These are phyloP conservation scores for Drosophila sucinea DNA, from an alignment of 1,140 invertebrate genomes.

Conservation along the genomic window DNA sequence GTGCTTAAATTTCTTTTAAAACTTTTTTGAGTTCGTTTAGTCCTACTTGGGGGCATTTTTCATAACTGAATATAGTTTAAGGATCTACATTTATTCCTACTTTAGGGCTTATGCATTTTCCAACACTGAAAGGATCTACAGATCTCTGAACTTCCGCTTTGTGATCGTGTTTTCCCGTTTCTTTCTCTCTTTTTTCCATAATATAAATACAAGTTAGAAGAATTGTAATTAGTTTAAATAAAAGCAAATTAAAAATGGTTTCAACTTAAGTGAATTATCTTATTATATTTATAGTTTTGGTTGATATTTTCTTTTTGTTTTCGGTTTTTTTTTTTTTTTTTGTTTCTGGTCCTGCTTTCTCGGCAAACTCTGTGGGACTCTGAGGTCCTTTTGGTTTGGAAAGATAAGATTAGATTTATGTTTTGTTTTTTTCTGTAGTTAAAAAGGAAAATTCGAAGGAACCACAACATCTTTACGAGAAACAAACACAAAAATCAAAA, in stretches of 20 bases:
- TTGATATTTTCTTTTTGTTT: slow-evolving; percentile 11
- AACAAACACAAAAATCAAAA: slow-evolving; percentile 52
- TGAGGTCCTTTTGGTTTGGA: slow-evolving; percentile 41
- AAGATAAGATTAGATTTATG: slow-evolving; percentile 57
- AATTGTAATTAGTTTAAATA: slow-evolving; percentile 11
- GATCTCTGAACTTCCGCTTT: background rate
- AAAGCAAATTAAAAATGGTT: slow-evolving; percentile 9
- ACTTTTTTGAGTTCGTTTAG: no score
- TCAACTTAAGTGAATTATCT: slow-evolving; percentile 25
- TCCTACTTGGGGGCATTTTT: no score
- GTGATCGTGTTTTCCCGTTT: background rate
- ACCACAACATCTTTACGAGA: slow-evolving; percentile 76
- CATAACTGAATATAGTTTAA: no score
- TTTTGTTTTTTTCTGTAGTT: slow-evolving; percentile 56
- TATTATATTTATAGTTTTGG: slow-evolving; percentile 16
- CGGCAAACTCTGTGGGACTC: slow-evolving; percentile 69
- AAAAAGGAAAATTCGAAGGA: slow-evolving; percentile 67
- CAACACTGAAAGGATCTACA: background rate
- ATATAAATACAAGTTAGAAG: background rate
- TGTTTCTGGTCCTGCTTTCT: slow-evolving; percentile 78
- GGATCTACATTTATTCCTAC: background rate
- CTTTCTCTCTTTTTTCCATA: background rate
- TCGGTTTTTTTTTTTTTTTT: slow-evolving; percentile 43
- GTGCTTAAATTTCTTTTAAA: no score
- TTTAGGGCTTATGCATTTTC: no score